phyloP scores from a whole-genome alignment of 2,113 vertebrate genomes.

The Ochotona curzoniae region DNA sequence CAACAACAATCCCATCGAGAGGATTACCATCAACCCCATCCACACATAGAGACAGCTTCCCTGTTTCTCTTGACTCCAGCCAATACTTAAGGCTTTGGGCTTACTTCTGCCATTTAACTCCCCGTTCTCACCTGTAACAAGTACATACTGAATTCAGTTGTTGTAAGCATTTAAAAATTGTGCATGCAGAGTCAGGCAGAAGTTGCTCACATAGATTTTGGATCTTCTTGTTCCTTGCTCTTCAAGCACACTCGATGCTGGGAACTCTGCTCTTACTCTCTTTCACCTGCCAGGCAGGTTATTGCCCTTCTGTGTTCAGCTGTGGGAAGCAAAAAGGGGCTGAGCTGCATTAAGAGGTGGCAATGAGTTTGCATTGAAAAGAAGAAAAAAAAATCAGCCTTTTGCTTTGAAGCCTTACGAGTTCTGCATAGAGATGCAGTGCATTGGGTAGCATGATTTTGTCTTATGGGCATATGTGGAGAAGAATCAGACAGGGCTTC shows the following conservation, averaged over 20 bases:
- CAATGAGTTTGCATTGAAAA: constrained; percentile 61
- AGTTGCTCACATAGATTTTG: not conserved
- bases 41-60: not conserved
- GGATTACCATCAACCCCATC: not conserved
- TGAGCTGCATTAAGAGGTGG: constrained; percentile 50
- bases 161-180: not conserved
- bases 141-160: not conserved
- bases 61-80: not conserved
- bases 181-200: not conserved
- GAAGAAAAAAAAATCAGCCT: not conserved
- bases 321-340: constrained; percentile 39
- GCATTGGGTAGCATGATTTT: not conserved
- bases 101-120: not conserved
- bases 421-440: not conserved
- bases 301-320: constrained; percentile 67
- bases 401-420: not conserved
- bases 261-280: constrained; percentile 71
- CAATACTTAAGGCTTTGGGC: not conserved
- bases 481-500: not conserved
- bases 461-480: not conserved
- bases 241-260: not conserved
- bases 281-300: constrained; percentile 71
- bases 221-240: no score
- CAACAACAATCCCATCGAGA: not conserved
- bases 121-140: not conserved